Base-by-base conservation (phyloP, 2,888 invertebrate genomes). In the Brachyopa scutellaris region DNA sequence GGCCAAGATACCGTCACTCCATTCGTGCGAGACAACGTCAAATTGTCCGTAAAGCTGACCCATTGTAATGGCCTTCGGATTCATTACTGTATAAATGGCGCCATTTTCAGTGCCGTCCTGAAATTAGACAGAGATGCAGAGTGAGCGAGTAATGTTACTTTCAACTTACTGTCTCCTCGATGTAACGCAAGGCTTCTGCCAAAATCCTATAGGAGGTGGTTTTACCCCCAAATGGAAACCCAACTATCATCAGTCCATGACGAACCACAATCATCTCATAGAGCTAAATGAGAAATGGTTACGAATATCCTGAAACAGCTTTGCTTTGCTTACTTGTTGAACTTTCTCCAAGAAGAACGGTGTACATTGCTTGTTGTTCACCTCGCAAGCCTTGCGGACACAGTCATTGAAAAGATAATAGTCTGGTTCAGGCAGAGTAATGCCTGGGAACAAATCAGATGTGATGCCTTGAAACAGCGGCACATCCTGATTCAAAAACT, bases 261-360 rank as follows among this genome's bases (percentile, higher is more conserved):
- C 98, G 92, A 1, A 98, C 97, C 23, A 97, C 93, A 91, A 98
- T 97, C 97, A 98, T 98, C 91, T 98, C 98, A 88, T 96, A 98
- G 5, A 98, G 92, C 91, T 98, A 95, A 2, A 91, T 0, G 15
- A 3, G 1, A 15, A 42, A 26, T 26, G 26, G 3, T 26, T 26
- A 5, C 26, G 26, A 26, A 26, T 26, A 6, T 6, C 0, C 1
- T 15, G 6, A 13, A 9, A 8, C 26, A 6, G 26, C 3, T 5
- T 26, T 5, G 26, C 3, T 0, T n/a, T n/a, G 23, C 86, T 66
- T 38, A 89, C 90, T 87, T 90, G 90, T 73, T 95, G 94, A n/a
- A 95, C 92, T 91, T 96, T 98, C 89, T 97, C 96, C 86, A 97
- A 90, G 88, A 98, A 97, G 91, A 96, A 95, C 0, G 93, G 93